These are phyloP conservation scores for Leptogaster cylindrica DNA, from an alignment of 2,888 invertebrate species.

Conservation along the genomic window DNA sequence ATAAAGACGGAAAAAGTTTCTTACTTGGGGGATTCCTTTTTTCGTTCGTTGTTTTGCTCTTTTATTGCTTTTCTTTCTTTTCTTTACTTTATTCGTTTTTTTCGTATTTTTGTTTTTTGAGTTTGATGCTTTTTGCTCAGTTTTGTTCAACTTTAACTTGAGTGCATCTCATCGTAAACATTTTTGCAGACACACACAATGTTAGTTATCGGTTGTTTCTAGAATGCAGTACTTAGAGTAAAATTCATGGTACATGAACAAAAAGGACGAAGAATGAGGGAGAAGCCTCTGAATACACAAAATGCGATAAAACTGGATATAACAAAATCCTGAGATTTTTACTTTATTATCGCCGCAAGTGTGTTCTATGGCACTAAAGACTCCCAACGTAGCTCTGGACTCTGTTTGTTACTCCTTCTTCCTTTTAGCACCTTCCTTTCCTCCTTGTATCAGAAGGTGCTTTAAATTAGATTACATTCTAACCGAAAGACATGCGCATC, in stretches of 20 bases:
- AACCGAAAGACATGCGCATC: background rate
- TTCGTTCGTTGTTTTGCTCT: no score
- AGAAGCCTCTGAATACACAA: slow-evolving; percentile 28
- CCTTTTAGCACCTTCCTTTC: background rate
- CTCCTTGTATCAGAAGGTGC: slow-evolving; percentile 11
- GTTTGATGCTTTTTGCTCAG: no score
- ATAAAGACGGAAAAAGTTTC: slow-evolving; percentile 41
- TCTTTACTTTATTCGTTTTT: slow-evolving; percentile 11
- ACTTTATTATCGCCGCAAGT: background rate
- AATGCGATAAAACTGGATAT: slow-evolving; percentile 26
- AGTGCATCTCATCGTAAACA: no score
- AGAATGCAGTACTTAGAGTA: no score
- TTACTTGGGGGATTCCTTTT: no score
- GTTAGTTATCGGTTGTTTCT: no score
- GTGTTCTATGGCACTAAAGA: slow-evolving; percentile 36
- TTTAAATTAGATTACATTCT: slow-evolving; percentile 35
- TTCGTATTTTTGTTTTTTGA: no score
- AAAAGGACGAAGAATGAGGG: slow-evolving; percentile 9
- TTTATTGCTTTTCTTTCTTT: no score
- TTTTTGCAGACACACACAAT: no score
- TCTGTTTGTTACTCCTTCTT: slow-evolving; percentile 17
- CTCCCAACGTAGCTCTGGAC: background rate
- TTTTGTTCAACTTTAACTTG: no score
- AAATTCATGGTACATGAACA: no score
- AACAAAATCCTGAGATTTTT: slow-evolving; percentile 13